These are phyloP conservation scores for Bombus difficillimus DNA, from an alignment of 1,140 invertebrate species.

Conservation along the genomic window DNA sequence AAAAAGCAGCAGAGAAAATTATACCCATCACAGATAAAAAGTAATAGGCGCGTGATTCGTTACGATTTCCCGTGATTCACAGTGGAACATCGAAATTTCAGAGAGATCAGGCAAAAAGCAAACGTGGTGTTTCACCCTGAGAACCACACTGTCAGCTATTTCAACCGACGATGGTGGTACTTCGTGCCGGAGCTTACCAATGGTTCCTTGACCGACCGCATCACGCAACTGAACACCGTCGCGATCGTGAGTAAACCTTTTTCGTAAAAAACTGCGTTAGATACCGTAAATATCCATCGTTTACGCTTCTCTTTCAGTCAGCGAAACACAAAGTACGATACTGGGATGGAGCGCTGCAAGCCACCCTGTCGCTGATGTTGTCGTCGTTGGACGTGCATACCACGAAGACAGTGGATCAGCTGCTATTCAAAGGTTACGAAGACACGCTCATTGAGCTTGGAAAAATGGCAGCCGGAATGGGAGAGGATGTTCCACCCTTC, in stretches of 20 bases:
- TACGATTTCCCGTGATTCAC: background rate
- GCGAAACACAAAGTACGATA: slow-evolving; percentile 86
- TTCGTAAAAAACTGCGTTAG: background rate
- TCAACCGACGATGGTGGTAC: slow-evolving; percentile 88
- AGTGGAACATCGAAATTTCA: slow-evolving; percentile 74
- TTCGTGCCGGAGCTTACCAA: slow-evolving; percentile 89
- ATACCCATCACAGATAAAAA: no score
- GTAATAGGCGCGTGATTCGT: background rate
- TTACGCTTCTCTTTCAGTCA: slow-evolving; percentile 83
- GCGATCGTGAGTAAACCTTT: slow-evolving; percentile 86
- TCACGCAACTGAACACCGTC: slow-evolving; percentile 92
- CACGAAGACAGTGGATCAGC: slow-evolving; percentile 86
- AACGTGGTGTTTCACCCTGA: slow-evolving; percentile 87
- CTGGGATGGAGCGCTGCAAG: slow-evolving; percentile 83
- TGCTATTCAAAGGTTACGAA: slow-evolving; percentile 91
- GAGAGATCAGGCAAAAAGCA: slow-evolving; percentile 87
- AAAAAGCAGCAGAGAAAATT: background rate
- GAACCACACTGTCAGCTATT: slow-evolving; percentile 92
- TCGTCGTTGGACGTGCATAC: slow-evolving; percentile 77
- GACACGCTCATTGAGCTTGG: slow-evolving; percentile 88
- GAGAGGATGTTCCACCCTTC: slow-evolving; percentile 84
- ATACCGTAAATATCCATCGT: background rate
- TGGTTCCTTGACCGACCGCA: slow-evolving; percentile 88
- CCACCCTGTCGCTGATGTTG: slow-evolving; percentile 84
- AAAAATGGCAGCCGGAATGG: slow-evolving; percentile 80